Conservation (phyloP, 1,140 invertebrate genomes). For the Macrocentrus cingulum region DNA sequence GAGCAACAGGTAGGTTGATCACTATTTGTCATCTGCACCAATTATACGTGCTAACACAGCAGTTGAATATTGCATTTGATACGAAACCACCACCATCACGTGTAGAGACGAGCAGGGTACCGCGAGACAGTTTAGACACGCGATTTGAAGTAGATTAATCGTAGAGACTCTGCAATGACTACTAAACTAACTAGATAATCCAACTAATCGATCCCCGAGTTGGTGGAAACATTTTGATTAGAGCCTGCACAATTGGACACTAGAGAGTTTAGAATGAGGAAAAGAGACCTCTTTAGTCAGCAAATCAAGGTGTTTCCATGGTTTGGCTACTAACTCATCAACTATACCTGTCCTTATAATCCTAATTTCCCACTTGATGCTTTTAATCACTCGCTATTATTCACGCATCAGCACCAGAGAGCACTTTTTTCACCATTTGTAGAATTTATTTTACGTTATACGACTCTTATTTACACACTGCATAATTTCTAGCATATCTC, state of each 20-base stretch:
- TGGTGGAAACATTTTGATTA: conserved; percentile 58
- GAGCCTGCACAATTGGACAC: conserved; percentile 14
- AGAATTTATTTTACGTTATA: too few species aligned
- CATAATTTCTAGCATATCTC: too few species aligned
- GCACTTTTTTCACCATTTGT: conserved; percentile 5
- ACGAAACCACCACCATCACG: neutral
- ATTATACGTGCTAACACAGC: neutral
- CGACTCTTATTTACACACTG: too few species aligned
- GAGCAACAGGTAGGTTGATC: conserved; percentile 87
- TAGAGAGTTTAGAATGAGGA: conserved; percentile 27
- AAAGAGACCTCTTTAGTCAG: conserved; percentile 40
- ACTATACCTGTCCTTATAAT: neutral
- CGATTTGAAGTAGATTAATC: neutral
- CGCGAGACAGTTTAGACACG: too few species aligned
- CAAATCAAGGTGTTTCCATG: conserved; percentile 60
- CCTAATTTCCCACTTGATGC: conserved; percentile 8
- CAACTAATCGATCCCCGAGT: neutral
- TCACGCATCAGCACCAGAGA: conserved; percentile 14
- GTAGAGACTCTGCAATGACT: conserved; percentile 1
- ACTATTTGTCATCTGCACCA: conserved; percentile 23
- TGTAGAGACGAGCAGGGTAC: neutral
- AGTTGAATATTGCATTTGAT: neutral
- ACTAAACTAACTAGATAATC: conserved; percentile 5
- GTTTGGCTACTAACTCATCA: conserved; percentile 23
- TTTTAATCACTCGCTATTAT: conserved; percentile 19